Evolutionary conservation across 2,888 invertebrate species (phyloP).

Genomic region (Brachypalpus laphriformis): DNA sequence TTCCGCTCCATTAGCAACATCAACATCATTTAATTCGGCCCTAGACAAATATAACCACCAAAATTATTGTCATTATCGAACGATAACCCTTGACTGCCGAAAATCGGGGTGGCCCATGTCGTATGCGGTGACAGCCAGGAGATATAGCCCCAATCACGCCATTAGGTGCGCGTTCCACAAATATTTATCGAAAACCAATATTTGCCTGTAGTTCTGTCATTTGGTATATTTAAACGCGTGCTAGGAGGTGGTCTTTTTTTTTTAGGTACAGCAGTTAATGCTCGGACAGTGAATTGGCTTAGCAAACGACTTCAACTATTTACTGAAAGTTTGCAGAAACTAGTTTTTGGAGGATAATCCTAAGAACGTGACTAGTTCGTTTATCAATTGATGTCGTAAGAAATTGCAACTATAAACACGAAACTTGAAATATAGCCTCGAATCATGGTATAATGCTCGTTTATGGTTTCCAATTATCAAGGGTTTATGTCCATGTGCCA

Average conservation of each 20-base stretch:
- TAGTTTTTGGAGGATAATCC: not conserved
- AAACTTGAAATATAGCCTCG: constrained; percentile 46
- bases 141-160: constrained; percentile 46
- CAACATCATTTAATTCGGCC: constrained; percentile 66
- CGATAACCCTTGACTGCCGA: constrained; percentile 42
- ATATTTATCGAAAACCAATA: constrained; percentile 41
- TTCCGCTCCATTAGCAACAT: constrained; percentile 67
- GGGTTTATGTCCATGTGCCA: constrained; percentile 26
- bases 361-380: not conserved
- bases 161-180: constrained; percentile 35
- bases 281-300: constrained; percentile 8
- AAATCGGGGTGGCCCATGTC: constrained; percentile 7
- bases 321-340: not conserved
- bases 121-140: constrained; percentile 25
- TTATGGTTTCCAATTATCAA: constrained; percentile 46
- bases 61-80: constrained; percentile 57
- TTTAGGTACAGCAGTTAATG: not conserved
- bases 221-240: not conserved
- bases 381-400: constrained; percentile 26
- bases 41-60: constrained; percentile 60
- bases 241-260: not conserved
- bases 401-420: constrained; percentile 51
- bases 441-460: constrained; percentile 47
- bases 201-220: constrained; percentile 18
- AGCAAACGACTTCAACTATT: constrained; percentile 19